phyloP scores from a whole-genome alignment of 2,888 invertebrate species.

The Gymnoscelis rufifasciata region DNA sequence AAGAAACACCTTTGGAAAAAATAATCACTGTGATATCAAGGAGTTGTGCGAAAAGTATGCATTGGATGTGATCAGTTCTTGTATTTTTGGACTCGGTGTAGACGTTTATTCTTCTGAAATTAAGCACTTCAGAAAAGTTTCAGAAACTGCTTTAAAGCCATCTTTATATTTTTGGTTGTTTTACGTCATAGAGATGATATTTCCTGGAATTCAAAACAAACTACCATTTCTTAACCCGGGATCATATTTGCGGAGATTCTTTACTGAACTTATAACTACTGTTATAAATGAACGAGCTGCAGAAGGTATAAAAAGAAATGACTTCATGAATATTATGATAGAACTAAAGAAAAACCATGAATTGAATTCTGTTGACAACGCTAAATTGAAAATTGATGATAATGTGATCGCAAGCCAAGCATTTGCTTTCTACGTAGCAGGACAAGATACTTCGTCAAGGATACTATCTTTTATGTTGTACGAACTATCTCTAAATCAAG shows the following conservation, averaged over 20 bases:
- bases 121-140: slow-evolving; percentile 12
- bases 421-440: slow-evolving; percentile 47
- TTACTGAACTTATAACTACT: slow-evolving; percentile 10
- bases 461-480: slow-evolving; percentile 33
- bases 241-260: neutral
- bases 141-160: slow-evolving; percentile 8
- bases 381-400: slow-evolving; percentile 41
- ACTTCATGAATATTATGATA: slow-evolving; percentile 42
- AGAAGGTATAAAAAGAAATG: slow-evolving; percentile 32
- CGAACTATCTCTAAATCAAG: slow-evolving; percentile 23
- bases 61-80: slow-evolving; percentile 15
- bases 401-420: slow-evolving; percentile 41
- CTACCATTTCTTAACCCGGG: slow-evolving; percentile 8
- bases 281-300: slow-evolving; percentile 10
- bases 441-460: slow-evolving; percentile 47
- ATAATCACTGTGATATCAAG: slow-evolving; percentile 9
- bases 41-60: slow-evolving; percentile 13
- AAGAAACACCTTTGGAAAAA: slow-evolving; percentile 13
- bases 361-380: slow-evolving; percentile 26
- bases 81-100: slow-evolving; percentile 17
- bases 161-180: slow-evolving; percentile 9
- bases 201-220: slow-evolving; percentile 10
- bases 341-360: slow-evolving; percentile 42
- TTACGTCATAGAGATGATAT: slow-evolving; percentile 13
- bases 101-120: slow-evolving; percentile 14